These are phyloP conservation scores for Leptopterna dolabrata DNA, from an alignment of 2,888 invertebrate genomes.

Conservation along the genomic window DNA sequence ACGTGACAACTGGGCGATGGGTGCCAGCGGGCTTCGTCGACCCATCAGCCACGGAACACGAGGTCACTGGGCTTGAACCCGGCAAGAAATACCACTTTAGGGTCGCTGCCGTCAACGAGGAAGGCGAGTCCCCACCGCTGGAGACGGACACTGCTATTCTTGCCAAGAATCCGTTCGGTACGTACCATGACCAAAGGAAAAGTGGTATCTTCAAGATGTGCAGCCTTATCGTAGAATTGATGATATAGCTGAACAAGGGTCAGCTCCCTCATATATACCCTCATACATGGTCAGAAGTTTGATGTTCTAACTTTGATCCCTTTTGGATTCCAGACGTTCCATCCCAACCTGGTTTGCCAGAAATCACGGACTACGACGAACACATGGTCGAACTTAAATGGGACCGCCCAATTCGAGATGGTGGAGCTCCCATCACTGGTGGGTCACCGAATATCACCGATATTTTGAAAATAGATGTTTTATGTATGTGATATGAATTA, in stretches of 20 bases:
- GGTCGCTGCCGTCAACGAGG: slow-evolving; percentile 95
- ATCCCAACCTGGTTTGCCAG: slow-evolving; percentile 89
- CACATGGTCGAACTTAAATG: slow-evolving; percentile 90
- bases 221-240: background rate
- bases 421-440: slow-evolving; percentile 91
- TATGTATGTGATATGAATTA: too few species aligned
- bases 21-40: slow-evolving; percentile 86
- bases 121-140: slow-evolving; percentile 96
- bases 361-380: slow-evolving; percentile 91
- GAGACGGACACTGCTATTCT: slow-evolving; percentile 88
- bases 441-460: too few species aligned
- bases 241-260: too few species aligned
- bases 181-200: too few species aligned
- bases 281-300: too few species aligned
- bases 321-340: slow-evolving; percentile 72
- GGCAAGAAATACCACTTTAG: slow-evolving; percentile 98
- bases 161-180: slow-evolving; percentile 97
- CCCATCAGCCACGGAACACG: slow-evolving; percentile 83
- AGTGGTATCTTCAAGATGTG: too few species aligned
- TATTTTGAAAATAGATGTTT: too few species aligned
- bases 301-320: too few species aligned
- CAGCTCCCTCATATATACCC: too few species aligned
- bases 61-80: slow-evolving; percentile 89
- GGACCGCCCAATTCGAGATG: slow-evolving; percentile 90
- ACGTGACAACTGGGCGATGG: slow-evolving; percentile 87